Evolutionary conservation across 2,113 vertebrate species (phyloP).

Genomic region (Danio rerio): DNA sequence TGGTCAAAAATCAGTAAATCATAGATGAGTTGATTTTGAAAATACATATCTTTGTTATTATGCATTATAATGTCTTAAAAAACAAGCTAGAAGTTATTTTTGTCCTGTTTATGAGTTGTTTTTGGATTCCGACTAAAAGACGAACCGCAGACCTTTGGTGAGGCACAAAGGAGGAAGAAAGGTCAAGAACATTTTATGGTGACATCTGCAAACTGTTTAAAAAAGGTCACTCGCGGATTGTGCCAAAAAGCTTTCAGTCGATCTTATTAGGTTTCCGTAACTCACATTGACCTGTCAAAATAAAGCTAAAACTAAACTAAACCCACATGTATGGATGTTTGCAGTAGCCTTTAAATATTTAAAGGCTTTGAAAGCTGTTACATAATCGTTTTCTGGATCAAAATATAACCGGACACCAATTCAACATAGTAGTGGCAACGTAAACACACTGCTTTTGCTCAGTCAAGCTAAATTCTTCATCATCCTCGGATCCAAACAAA

Average conservation of each 20-base stretch:
- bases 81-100: conserved; percentile 42
- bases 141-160: conserved; percentile 34
- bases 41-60: neutral
- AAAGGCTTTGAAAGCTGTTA: conserved; percentile 3
- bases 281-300: conserved; percentile 41
- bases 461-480: neutral
- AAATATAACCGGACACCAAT: neutral
- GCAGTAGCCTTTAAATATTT: conserved; percentile 37
- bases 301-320: conserved; percentile 9
- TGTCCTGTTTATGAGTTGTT: conserved; percentile 27
- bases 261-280: conserved; percentile 36
- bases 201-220: conserved; percentile 35
- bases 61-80: conserved; percentile 34
- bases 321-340: conserved; percentile 6
- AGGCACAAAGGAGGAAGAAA: conserved; percentile 51
- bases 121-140: conserved; percentile 32
- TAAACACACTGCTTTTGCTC: neutral
- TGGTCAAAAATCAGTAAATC: too few relatives aligned
- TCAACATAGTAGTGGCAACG: neutral
- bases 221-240: conserved; percentile 34
- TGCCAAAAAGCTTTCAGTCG: conserved; percentile 29
- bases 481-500: neutral
- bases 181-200: conserved; percentile 52
- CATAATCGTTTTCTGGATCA: conserved; percentile 11
- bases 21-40: neutral